These are phyloP conservation scores for Lordiphosa clarofinis DNA, from an alignment of 1,140 invertebrate genomes.

Conservation along the genomic window DNA sequence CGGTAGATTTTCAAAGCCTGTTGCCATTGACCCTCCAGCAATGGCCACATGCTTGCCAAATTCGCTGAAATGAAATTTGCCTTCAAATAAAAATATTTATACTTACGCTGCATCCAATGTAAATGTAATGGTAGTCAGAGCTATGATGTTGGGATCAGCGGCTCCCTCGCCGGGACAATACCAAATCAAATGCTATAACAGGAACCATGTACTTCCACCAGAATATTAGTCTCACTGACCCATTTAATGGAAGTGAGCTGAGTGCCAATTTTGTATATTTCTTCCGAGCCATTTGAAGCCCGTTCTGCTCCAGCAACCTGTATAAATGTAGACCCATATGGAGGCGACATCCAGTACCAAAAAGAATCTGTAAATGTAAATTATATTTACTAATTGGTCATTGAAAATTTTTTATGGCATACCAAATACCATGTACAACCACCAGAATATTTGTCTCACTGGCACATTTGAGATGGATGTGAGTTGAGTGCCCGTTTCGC, in stretches of 20 bases:
- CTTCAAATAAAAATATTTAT: conserved; percentile 48
- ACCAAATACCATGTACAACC: no score
- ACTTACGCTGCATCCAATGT: conserved; percentile 83
- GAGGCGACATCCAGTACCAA: conserved; percentile 87
- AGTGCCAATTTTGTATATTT: conserved; percentile 86
- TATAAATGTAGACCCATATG: conserved; percentile 91
- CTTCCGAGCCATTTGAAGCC: conserved; percentile 22
- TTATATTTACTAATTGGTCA: no score
- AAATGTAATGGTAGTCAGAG: conserved; percentile 80
- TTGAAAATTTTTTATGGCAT: no score
- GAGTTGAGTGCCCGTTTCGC: no score
- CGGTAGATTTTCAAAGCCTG: conserved; percentile 71
- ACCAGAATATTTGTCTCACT: no score
- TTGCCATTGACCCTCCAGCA: conserved; percentile 73
- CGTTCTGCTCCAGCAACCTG: conserved; percentile 83
- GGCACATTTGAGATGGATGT: no score
- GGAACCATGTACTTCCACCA: conserved; percentile 90
- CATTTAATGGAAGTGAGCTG: conserved; percentile 91
- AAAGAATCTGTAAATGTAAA: conserved; percentile 84
- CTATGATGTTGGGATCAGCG: conserved; percentile 86
- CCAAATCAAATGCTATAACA: conserved; percentile 92
- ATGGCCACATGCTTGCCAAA: conserved; percentile 86
- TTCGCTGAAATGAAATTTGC: conserved; percentile 49
- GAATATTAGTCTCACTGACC: conserved; percentile 91
- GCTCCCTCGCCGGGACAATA: conserved; percentile 89